Evolutionary conservation across 2,888 invertebrate species (phyloP).

Genomic region (Slavum lentiscoides): DNA sequence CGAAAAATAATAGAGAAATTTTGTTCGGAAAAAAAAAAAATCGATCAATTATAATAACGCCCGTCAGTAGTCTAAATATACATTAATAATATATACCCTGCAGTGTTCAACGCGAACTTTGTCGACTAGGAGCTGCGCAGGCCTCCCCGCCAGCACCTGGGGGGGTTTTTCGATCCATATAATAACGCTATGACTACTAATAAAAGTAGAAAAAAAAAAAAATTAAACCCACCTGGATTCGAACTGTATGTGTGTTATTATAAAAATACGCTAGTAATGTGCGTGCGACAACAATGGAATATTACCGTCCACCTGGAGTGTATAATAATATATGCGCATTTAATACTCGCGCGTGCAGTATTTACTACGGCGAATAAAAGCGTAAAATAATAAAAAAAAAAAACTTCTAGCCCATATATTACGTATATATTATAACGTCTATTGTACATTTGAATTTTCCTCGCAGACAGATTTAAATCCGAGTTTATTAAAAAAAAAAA

Average conservation of each 20-base stretch:
- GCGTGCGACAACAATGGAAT: conserved; percentile 47
- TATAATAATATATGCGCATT: conserved; percentile 33
- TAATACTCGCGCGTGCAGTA: not conserved
- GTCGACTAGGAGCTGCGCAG: not conserved
- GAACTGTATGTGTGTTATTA: conserved; percentile 41
- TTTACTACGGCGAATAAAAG: conserved; percentile 14
- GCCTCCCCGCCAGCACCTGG: too few relatives aligned
- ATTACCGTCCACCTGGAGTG: conserved; percentile 44
- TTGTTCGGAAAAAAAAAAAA: too few relatives aligned
- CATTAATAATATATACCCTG: too few relatives aligned
- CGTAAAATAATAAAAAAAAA: not conserved
- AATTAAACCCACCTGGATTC: conserved; percentile 44
- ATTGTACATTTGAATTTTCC: conserved; percentile 27
- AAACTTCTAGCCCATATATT: not conserved
- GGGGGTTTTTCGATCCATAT: conserved; percentile 7
- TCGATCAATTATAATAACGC: too few relatives aligned
- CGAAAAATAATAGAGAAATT: too few relatives aligned
- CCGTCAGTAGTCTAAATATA: too few relatives aligned
- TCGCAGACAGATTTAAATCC: conserved; percentile 16
- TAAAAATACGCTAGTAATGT: conserved; percentile 35
- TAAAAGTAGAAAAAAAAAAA: conserved; percentile 15
- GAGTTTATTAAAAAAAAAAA: conserved; percentile 26
- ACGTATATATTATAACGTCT: conserved; percentile 4
- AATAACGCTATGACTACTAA: not conserved
- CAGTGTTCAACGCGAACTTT: conserved; percentile 17